These are phyloP conservation scores for Dendroctonus valens DNA, from an alignment of 1,140 invertebrate genomes.

Conservation along the genomic window DNA sequence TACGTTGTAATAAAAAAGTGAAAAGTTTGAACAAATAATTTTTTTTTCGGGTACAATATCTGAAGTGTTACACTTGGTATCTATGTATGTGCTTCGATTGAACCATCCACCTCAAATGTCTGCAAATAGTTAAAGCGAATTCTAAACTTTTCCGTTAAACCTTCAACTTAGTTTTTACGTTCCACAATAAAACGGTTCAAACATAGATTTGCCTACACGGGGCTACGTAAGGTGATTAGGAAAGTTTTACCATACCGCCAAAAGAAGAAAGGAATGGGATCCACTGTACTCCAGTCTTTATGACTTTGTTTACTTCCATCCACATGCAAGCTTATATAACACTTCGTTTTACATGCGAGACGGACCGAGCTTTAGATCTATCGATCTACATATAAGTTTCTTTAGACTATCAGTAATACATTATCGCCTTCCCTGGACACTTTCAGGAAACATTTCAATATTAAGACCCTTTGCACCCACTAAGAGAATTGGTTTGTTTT, in stretches of 20 bases:
- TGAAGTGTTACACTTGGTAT: too few species aligned
- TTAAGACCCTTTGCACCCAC: too few species aligned
- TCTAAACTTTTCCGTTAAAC: conserved; percentile 8
- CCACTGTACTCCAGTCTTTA: conserved; percentile 44
- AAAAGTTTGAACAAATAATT: too few species aligned
- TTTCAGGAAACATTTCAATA: too few species aligned
- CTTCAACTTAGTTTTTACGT: conserved; percentile 10
- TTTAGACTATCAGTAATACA: background rate
- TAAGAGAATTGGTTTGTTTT: too few species aligned
- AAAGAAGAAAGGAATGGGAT: conserved; percentile 36
- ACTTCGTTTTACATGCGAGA: conserved; percentile 33
- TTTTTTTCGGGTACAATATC: too few species aligned
- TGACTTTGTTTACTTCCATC: conserved; percentile 47
- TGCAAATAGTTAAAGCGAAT: background rate
- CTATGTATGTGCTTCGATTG: too few species aligned
- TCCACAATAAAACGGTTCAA: conserved; percentile 32
- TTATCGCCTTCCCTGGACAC: too few species aligned
- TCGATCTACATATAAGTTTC: conserved; percentile 2
- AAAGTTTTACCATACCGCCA: conserved; percentile 44
- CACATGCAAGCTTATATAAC: conserved; percentile 44
- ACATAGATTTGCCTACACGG: conserved; percentile 40
- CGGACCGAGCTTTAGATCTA: background rate
- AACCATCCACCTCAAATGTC: too few species aligned
- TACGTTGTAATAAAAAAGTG: too few species aligned
- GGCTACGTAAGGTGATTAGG: conserved; percentile 41